These are phyloP conservation scores for Petrolisthes cinctipes DNA, from an alignment of 2,888 invertebrate species.

Conservation along the genomic window DNA sequence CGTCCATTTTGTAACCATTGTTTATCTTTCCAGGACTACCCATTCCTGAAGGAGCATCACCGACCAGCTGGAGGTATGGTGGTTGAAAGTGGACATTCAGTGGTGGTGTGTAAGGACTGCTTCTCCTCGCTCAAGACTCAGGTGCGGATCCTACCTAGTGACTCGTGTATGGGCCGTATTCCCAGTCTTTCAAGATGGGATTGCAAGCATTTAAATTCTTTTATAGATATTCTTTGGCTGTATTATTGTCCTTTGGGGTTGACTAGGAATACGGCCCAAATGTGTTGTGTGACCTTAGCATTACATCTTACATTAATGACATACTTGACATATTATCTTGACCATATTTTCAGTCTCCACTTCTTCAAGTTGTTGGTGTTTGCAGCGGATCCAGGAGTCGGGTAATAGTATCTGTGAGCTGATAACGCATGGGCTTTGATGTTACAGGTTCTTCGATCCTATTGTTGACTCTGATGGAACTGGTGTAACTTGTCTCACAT, in stretches of 20 bases:
- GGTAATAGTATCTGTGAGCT: constrained; percentile 44
- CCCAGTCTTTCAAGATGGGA: neutral
- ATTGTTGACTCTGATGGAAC: constrained; percentile 32
- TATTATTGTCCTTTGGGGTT: too few relatives aligned
- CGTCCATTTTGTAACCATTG: neutral
- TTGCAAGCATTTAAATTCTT: neutral
- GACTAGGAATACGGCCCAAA: neutral
- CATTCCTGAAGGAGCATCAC: constrained; percentile 79
- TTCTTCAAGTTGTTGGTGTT: constrained; percentile 43
- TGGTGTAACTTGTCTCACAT: constrained; percentile 58
- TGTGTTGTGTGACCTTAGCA: constrained; percentile 19
- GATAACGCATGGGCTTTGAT: constrained; percentile 48
- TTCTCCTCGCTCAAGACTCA: constrained; percentile 92
- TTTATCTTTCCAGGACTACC: constrained; percentile 66
- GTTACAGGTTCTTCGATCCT: constrained; percentile 31
- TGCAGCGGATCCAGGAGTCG: constrained; percentile 44
- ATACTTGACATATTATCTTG: constrained; percentile 48
- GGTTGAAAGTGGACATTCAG: constrained; percentile 89
- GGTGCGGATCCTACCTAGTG: constrained; percentile 60
- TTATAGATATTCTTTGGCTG: neutral
- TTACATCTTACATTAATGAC: constrained; percentile 46
- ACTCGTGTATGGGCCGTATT: neutral
- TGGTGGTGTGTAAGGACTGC: constrained; percentile 92
- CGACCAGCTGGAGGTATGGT: constrained; percentile 77
- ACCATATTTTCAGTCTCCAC: constrained; percentile 56